Base-by-base conservation (phyloP, 2,113 vertebrate species). In the Procavia capensis region DNA sequence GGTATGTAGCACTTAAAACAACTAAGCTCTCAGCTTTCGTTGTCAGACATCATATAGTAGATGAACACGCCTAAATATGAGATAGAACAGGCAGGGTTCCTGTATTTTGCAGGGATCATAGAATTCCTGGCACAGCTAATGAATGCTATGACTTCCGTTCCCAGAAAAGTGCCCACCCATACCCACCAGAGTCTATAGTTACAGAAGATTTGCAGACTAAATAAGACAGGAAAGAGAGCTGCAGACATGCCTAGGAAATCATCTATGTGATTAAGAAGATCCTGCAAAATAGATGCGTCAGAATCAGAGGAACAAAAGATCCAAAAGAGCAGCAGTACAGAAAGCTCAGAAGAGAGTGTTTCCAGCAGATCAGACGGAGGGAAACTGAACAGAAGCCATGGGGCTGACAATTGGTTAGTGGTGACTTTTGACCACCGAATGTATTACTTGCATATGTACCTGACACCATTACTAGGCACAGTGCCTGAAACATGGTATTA, bases 121-220 rank as follows among this genome's bases (percentile, higher is more conserved):
- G 59, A n/a, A 47, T 24, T 82, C 63, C 36, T 66, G 76, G 57
- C 11, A 8, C 68, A 88, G 24, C 16, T 78, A 50, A 74, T 76
- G 59, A 78, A 64, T 87, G 0, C 85, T 66, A 27, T 66, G 61
- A 54, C 5, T n/a, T 66, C 43, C 45, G 43, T 78, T 84, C 47
- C 63, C 11, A 63, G 78, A 64, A 91, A 86, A 84, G 68, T 68
- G 22, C 81, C 34, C 66, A 20, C 25, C 34, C 7, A 8, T 25
- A 78, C 29, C 6, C 29, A 85, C 72, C n/a, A 14, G 82, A 45
- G 61, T 64, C 6, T 84, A 31, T 82, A 76, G 78, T 91, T 85
- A 66, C 5, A 82, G 91, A 41, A 85, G 66, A 31, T 72, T 96
- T 81, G 76, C 74, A 94, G 86, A 50, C n/a, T 66, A 2, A 90